Conservation (phyloP, 2,888 invertebrate genomes). For the Laothoe populi region DNA sequence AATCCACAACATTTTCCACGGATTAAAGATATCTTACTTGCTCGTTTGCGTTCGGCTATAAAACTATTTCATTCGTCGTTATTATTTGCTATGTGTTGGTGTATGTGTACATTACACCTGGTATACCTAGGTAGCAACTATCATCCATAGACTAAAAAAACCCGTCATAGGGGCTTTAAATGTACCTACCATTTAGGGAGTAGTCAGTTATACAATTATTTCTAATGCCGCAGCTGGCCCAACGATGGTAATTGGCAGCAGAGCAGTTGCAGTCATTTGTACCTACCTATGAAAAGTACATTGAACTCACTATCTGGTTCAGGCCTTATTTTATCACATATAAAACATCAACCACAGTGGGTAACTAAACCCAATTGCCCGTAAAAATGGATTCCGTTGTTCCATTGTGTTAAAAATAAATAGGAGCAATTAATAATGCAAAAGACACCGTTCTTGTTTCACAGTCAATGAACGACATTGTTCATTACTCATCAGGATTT, state of each 20-base stretch:
- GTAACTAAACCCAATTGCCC: conserved; percentile 19
- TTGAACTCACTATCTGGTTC: not conserved
- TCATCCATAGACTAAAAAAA: not conserved
- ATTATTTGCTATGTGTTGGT: not conserved
- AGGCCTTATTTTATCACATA: not conserved
- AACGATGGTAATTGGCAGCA: not conserved
- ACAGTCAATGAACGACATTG: conserved; percentile 73
- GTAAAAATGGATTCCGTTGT: conserved; percentile 42
- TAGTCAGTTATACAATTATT: not conserved
- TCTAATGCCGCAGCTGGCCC: not conserved
- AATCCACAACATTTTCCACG: no score
- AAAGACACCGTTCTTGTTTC: conserved; percentile 43
- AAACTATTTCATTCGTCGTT: no score
- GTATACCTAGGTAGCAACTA: not conserved
- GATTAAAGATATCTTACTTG: no score
- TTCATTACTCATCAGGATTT: conserved; percentile 58
- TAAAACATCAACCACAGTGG: not conserved
- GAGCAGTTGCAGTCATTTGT: not conserved
- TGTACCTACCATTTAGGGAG: not conserved
- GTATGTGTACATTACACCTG: not conserved
- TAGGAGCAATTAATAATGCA: conserved; percentile 46
- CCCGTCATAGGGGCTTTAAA: not conserved
- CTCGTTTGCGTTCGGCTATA: no score
- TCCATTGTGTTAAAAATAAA: conserved; percentile 43
- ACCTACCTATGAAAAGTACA: not conserved